Evolutionary conservation across 2,888 invertebrate genomes (phyloP).

Genomic region (Oligia strigilis): DNA sequence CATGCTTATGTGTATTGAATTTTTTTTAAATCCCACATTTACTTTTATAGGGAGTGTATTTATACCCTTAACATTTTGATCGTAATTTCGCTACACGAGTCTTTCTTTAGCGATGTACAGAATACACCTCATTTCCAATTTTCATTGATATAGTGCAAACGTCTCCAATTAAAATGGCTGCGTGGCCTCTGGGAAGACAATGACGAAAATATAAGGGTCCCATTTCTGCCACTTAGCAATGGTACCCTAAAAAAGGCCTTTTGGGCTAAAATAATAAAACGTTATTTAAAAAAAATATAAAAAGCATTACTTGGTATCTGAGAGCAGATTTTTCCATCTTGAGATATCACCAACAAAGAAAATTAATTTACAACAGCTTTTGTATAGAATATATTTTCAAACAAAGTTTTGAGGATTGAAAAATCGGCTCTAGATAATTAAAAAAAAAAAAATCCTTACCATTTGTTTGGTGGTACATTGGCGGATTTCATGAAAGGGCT

Average conservation of each 20-base stretch:
- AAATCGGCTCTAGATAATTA: background rate
- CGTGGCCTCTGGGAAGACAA: too few species aligned
- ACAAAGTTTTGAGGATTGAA: background rate
- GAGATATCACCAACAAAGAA: background rate
- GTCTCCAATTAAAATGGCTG: background rate
- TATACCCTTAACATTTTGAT: background rate
- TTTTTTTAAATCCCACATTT: background rate
- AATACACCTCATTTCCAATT: background rate
- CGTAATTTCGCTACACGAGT: background rate
- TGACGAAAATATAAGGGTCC: background rate
- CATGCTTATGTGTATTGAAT: background rate
- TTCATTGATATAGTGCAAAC: background rate
- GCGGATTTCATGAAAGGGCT: conserved; percentile 92
- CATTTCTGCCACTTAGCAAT: background rate
- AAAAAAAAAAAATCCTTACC: conserved; percentile 86
- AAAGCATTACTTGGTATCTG: background rate
- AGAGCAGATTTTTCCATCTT: background rate
- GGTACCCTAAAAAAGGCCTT: background rate
- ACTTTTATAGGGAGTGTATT: background rate
- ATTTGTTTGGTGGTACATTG: conserved; percentile 95
- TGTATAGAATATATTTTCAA: background rate
- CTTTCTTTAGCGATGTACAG: background rate
- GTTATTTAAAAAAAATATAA: background rate
- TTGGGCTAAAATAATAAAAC: background rate
- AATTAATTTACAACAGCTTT: background rate